These are phyloP conservation scores for Dipodomys merriami DNA, from an alignment of 2,113 vertebrate species.

Conservation along the genomic window DNA sequence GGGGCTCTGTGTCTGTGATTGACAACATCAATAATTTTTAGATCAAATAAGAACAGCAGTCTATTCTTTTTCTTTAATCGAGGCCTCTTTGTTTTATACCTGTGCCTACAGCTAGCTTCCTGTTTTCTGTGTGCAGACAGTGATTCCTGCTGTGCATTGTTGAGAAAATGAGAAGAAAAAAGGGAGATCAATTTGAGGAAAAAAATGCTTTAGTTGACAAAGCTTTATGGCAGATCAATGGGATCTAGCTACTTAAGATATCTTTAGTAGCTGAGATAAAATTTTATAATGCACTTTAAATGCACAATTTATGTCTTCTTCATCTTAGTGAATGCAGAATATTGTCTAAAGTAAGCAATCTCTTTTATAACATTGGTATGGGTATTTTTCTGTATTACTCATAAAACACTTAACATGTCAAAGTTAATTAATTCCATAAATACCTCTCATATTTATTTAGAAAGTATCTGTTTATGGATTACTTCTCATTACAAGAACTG, in stretches of 20 bases:
- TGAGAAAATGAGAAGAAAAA: constrained; percentile 90
- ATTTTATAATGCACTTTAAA: constrained; percentile 75
- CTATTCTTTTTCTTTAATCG: constrained; percentile 87
- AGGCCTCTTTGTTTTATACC: constrained; percentile 89
- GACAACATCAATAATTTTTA: constrained; percentile 89
- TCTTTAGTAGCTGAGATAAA: constrained; percentile 78
- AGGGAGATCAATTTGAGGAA: constrained; percentile 89
- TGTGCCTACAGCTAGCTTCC: constrained; percentile 91
- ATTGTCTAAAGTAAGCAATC: constrained; percentile 50
- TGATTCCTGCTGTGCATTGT: constrained; percentile 91
- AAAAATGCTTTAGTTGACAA: constrained; percentile 86
- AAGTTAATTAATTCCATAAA: background rate
- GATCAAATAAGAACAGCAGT: constrained; percentile 88
- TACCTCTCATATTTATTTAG: constrained; percentile 47
- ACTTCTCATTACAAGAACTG: constrained; percentile 54
- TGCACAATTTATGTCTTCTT: constrained; percentile 66
- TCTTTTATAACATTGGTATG: constrained; percentile 64
- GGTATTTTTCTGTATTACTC: constrained; percentile 63
- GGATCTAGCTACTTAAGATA: constrained; percentile 86
- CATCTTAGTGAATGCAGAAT: constrained; percentile 62
- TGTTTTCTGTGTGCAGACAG: constrained; percentile 90
- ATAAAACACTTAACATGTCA: constrained; percentile 23
- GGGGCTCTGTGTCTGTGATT: constrained; percentile 80
- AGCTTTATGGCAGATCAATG: constrained; percentile 87
- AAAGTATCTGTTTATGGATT: constrained; percentile 62